Percentiles rank a stretch among this genome's conserved stretches.
Evolutionary conservation across 2,888 invertebrate genomes (phyloP).

Genomic region (Athetis lepigone): DNA sequence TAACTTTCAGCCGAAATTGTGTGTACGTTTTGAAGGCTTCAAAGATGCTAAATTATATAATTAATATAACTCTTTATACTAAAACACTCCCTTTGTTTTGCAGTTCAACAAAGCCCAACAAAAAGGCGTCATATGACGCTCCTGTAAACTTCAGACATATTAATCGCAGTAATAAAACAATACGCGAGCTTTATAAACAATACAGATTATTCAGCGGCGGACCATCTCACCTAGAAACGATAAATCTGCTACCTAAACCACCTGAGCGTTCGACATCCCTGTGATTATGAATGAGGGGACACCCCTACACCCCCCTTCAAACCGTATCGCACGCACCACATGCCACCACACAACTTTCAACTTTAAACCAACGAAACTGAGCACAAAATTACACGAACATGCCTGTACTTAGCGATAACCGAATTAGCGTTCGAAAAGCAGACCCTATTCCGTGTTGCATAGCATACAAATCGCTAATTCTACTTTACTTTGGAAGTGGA

Average conservation of each 20-base stretch:
- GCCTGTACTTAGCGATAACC: conserved; percentile 77
- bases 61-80: conserved; percentile 24
- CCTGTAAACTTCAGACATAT: conserved; percentile 61
- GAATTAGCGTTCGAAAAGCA: conserved; percentile 87
- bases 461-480: conserved; percentile 86
- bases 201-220: conserved; percentile 80
- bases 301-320: conserved; percentile 66
- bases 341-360: conserved; percentile 55
- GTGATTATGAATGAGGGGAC: conserved; percentile 86
- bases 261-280: conserved; percentile 87
- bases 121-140: conserved; percentile 48
- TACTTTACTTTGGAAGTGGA: conserved; percentile 57
- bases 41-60: conserved; percentile 19
- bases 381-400: conserved; percentile 59
- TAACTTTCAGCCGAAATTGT: not conserved
- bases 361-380: conserved; percentile 59
- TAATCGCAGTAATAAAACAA: conserved; percentile 70
- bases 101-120: conserved; percentile 24
- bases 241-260: conserved; percentile 88
- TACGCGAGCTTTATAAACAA: conserved; percentile 75
- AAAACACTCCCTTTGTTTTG: conserved; percentile 1
- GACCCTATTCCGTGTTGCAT: conserved; percentile 85
- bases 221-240: conserved; percentile 83
- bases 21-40: conserved; percentile 24
- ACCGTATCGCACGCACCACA: conserved; percentile 59